phyloP scores from a whole-genome alignment of 2,888 invertebrate species.

The Acanthoscelides obtectus region DNA sequence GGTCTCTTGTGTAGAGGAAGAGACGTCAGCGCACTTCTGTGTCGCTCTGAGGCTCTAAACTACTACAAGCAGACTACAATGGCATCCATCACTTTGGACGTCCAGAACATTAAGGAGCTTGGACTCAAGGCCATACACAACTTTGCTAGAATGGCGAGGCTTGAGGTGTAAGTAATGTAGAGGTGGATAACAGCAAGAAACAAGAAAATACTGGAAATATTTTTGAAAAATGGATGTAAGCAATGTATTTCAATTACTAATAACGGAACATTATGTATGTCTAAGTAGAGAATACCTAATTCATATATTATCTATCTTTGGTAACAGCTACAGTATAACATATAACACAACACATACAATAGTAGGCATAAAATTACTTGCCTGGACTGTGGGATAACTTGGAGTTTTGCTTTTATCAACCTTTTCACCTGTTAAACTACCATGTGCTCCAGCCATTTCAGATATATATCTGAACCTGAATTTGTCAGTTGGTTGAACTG shows the following conservation, averaged over 20 bases:
- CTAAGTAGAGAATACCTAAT: slow-evolving; percentile 12
- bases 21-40: too few relatives aligned
- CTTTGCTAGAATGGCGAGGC: too few relatives aligned
- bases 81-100: too few relatives aligned
- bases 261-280: not conserved
- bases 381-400: slow-evolving; percentile 72
- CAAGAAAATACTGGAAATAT: too few relatives aligned
- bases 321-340: not conserved
- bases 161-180: too few relatives aligned
- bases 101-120: too few relatives aligned
- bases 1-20: not conserved
- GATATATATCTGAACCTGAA: slow-evolving; percentile 82
- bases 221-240: too few relatives aligned
- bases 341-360: not conserved
- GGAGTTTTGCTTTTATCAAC: slow-evolving; percentile 57
- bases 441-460: slow-evolving; percentile 85
- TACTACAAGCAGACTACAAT: too few relatives aligned
- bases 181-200: too few relatives aligned
- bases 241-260: not conserved
- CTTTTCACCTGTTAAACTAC: slow-evolving; percentile 66
- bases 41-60: too few relatives aligned
- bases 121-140: too few relatives aligned
- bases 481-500: slow-evolving; percentile 72
- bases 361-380: slow-evolving; percentile 37
- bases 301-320: slow-evolving; percentile 5